Conservation (phyloP, 2,113 vertebrate genomes). For the Vicugna pacos region DNA sequence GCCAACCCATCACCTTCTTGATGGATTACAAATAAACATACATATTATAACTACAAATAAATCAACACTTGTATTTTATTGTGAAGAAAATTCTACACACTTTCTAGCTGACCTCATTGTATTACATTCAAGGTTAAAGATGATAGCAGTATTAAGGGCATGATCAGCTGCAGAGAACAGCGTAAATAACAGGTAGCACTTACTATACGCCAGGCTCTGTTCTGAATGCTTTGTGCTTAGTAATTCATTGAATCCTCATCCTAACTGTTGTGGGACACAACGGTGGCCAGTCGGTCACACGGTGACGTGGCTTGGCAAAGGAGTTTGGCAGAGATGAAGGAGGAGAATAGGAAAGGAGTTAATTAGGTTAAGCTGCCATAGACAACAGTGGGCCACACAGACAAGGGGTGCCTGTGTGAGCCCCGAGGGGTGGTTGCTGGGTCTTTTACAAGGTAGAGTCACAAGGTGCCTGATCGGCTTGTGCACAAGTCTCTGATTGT, state of each 20-base stretch:
- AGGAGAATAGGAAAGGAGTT: no score
- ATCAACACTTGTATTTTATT: not conserved
- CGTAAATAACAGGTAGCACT: not conserved
- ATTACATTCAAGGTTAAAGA: not conserved
- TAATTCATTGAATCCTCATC: not conserved
- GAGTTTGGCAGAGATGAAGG: no score
- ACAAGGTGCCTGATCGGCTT: no score
- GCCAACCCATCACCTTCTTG: not conserved
- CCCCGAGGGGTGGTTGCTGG: no score
- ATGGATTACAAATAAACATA: not conserved
- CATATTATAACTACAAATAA: not conserved
- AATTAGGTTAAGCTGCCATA: no score
- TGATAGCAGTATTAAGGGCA: not conserved
- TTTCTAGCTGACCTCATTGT: not conserved
- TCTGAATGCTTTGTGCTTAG: not conserved
- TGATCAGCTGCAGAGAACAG: not conserved
- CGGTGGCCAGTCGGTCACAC: no score
- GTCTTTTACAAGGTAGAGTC: no score
- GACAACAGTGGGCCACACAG: no score
- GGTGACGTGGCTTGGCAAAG: no score
- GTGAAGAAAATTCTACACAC: not conserved
- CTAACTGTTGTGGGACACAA: no score
- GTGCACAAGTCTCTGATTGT: no score
- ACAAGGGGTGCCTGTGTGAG: no score
- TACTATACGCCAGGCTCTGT: not conserved